phyloP scores from a whole-genome alignment of 2,113 vertebrate genomes.

The Alethe diademata region DNA sequence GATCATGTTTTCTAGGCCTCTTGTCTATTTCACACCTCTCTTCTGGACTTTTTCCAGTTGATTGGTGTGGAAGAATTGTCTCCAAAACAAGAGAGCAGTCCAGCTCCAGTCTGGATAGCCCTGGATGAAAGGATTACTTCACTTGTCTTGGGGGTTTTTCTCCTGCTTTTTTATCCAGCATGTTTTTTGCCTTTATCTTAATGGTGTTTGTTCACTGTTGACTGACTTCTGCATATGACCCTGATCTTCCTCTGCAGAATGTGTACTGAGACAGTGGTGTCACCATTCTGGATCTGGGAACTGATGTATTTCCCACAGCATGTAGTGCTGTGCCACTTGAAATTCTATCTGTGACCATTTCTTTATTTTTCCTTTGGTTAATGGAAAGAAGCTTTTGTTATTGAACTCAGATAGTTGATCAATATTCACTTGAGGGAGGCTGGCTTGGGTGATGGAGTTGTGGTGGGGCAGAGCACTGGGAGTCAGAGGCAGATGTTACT shows the following conservation, averaged over 20 bases:
- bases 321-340: not conserved
- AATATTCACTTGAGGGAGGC: not conserved
- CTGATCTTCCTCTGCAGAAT: not conserved
- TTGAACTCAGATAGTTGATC: not conserved
- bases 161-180: not conserved
- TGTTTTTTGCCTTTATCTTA: not conserved
- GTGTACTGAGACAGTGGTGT: rapidly evolving
- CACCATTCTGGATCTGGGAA: not conserved
- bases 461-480: not conserved
- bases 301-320: not conserved
- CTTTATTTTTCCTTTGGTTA: not conserved
- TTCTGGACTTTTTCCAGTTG: not conserved
- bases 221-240: not conserved
- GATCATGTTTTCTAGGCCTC: not conserved
- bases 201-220: not conserved
- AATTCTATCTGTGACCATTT: not conserved
- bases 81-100: not conserved
- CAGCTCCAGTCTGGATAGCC: not conserved
- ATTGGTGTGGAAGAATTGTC: not conserved
- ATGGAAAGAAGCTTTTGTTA: not conserved
- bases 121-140: not conserved
- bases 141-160: not conserved
- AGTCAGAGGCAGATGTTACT: not conserved
- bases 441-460: not conserved
- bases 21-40: not conserved